phyloP scores from a whole-genome alignment of 2,113 vertebrate genomes.

The Erpornis zantholeuca region DNA sequence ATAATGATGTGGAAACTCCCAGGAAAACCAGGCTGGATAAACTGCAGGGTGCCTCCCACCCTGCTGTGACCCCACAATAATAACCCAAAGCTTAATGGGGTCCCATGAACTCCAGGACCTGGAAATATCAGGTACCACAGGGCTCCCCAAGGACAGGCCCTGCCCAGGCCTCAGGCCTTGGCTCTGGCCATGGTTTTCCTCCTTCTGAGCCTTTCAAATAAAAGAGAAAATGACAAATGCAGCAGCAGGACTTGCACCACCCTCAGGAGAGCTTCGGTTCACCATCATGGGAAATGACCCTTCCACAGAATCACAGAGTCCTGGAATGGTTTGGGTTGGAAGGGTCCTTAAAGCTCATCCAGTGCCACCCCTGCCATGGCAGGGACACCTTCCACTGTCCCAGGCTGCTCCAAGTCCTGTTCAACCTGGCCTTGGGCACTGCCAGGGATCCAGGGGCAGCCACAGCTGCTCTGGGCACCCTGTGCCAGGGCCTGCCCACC shows the following conservation, averaged over 20 bases:
- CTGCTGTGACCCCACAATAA: not conserved
- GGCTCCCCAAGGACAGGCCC: not conserved
- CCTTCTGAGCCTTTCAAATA: not conserved
- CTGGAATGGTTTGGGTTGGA: not conserved
- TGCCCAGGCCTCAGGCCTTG: not conserved
- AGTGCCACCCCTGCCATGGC: fast-evolving
- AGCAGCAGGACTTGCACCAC: not conserved
- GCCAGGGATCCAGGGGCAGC: not conserved
- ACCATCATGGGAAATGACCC: not conserved
- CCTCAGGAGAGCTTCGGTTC: not conserved
- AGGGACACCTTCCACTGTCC: not conserved
- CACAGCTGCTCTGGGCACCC: not conserved
- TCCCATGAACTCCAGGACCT: not conserved
- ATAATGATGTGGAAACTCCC: not conserved
- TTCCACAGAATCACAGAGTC: not conserved
- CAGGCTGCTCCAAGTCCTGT: not conserved
- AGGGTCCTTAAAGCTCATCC: fast-evolving
- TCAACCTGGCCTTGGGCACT: not conserved
- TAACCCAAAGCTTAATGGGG: not conserved
- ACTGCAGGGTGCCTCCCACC: not conserved
- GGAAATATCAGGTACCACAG: not conserved
- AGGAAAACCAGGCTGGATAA: not conserved
- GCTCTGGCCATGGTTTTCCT: not conserved
- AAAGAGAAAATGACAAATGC: not conserved
- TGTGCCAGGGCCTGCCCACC: not conserved